Evolutionary conservation across 2,113 vertebrate species (phyloP).

Genomic region (Oreocharis arfaki): DNA sequence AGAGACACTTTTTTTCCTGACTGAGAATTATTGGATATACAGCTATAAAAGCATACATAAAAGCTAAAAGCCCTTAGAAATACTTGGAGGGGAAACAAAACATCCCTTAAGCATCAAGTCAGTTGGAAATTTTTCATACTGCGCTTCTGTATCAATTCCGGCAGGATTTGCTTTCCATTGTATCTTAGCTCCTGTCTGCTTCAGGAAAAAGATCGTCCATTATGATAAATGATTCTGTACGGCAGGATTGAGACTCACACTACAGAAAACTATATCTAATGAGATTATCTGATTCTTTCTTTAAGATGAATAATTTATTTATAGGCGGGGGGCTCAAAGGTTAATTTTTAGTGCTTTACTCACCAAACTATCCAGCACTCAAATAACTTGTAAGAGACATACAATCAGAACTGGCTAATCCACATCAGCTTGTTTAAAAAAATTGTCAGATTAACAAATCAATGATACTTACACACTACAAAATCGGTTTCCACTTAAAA

Average conservation of each 20-base stretch:
- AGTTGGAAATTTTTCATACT: not conserved
- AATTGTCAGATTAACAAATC: slow-evolving; percentile 64
- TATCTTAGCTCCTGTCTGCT: not conserved
- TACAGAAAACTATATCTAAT: not conserved
- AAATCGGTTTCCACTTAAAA: slow-evolving; percentile 63
- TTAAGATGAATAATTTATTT: slow-evolving; percentile 48
- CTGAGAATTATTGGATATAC: not conserved
- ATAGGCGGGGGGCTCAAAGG: not conserved
- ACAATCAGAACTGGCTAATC: slow-evolving; percentile 48
- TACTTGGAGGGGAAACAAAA: slow-evolving; percentile 23
- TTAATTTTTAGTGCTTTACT: slow-evolving; percentile 51
- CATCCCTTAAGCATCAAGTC: not conserved
- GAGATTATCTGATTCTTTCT: not conserved
- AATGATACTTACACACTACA: slow-evolving; percentile 58
- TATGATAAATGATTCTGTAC: not conserved
- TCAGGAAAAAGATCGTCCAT: not conserved
- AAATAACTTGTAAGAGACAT: not conserved
- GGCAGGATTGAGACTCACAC: not conserved
- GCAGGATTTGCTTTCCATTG: not conserved
- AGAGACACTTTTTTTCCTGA: not conserved
- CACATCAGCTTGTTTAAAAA: slow-evolving; percentile 55
- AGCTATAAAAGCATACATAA: slow-evolving; percentile 10
- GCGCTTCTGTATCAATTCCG: not conserved
- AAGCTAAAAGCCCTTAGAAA: slow-evolving; percentile 27
- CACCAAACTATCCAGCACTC: not conserved